Percentiles rank a stretch among this genome's conserved stretches.
Conservation (phyloP, 2,888 invertebrate genomes). For the Torymus tubicola region DNA sequence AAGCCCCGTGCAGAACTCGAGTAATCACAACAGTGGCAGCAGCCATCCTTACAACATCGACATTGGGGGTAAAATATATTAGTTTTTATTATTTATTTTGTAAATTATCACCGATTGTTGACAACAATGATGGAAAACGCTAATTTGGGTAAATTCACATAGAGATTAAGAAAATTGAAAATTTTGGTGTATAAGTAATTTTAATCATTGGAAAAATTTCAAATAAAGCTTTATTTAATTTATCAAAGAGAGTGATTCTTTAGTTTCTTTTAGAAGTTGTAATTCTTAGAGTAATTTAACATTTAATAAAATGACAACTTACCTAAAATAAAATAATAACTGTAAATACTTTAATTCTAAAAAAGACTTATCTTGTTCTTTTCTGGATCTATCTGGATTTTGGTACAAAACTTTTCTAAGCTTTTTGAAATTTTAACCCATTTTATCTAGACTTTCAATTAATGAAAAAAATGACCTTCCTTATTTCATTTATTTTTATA, state of each 20-base stretch:
- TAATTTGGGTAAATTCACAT: background rate
- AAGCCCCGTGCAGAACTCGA: background rate
- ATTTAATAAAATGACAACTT: too few species aligned
- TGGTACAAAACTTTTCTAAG: background rate
- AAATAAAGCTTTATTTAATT: too few species aligned
- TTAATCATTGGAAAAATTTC: too few species aligned
- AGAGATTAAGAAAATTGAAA: background rate
- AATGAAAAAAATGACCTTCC: background rate
- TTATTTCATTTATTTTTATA: background rate
- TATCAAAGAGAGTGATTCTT: too few species aligned
- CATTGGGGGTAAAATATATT: slow-evolving; percentile 47
- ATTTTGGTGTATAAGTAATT: too few species aligned
- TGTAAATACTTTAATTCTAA: too few species aligned
- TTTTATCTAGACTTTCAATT: background rate
- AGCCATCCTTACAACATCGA: slow-evolving; percentile 37
- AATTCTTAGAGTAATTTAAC: too few species aligned
- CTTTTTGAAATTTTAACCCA: background rate
- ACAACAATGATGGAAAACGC: background rate
- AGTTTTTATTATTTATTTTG: background rate
- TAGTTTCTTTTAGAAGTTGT: too few species aligned
- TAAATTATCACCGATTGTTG: background rate
- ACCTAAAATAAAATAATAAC: too few species aligned
- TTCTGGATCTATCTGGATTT: background rate
- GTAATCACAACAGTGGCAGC: background rate
- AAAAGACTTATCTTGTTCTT: too few species aligned